These are phyloP conservation scores for Leptarthrus brevirostris DNA, from an alignment of 2,888 invertebrate species.

Conservation along the genomic window DNA sequence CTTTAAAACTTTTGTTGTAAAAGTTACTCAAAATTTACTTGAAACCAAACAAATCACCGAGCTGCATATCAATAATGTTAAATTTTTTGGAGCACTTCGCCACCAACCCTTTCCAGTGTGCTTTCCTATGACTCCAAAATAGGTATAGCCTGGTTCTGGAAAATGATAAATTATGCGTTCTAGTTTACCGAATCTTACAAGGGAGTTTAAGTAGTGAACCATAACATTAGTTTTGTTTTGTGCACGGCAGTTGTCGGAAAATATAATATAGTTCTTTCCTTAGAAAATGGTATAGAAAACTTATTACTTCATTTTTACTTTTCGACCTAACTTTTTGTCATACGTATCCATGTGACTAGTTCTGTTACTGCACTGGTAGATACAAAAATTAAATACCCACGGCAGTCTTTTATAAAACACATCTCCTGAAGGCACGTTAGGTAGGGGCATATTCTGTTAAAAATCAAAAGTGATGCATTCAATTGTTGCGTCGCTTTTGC, in stretches of 20 bases:
- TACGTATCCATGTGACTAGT: slow-evolving; percentile 33
- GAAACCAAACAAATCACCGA: too few relatives aligned
- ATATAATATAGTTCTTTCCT: slow-evolving; percentile 38
- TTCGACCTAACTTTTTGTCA: slow-evolving; percentile 43
- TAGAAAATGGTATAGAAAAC: slow-evolving; percentile 38
- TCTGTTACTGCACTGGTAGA: slow-evolving; percentile 21
- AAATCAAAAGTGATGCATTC: slow-evolving; percentile 50
- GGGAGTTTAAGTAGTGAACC: slow-evolving; percentile 30
- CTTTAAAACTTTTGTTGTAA: too few relatives aligned
- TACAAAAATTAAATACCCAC: slow-evolving; percentile 43
- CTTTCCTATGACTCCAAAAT: slow-evolving; percentile 49
- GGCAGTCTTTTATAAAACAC: slow-evolving; percentile 39
- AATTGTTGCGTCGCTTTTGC: slow-evolving; percentile 23
- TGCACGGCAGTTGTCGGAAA: slow-evolving; percentile 49
- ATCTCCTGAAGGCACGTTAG: slow-evolving; percentile 36
- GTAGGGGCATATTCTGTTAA: slow-evolving; percentile 50
- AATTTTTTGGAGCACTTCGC: slow-evolving; percentile 16
- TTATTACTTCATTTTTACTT: slow-evolving; percentile 47
- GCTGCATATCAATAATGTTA: slow-evolving; percentile 1
- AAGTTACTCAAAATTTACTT: too few relatives aligned
- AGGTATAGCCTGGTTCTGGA: slow-evolving; percentile 41
- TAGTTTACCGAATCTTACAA: slow-evolving; percentile 29
- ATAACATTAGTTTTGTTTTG: slow-evolving; percentile 47
- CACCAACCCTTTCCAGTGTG: slow-evolving; percentile 44
- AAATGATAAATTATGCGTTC: slow-evolving; percentile 34